These are phyloP conservation scores for Hirtodrosophila confusa DNA, from an alignment of 2,888 invertebrate genomes.

Conservation along the genomic window DNA sequence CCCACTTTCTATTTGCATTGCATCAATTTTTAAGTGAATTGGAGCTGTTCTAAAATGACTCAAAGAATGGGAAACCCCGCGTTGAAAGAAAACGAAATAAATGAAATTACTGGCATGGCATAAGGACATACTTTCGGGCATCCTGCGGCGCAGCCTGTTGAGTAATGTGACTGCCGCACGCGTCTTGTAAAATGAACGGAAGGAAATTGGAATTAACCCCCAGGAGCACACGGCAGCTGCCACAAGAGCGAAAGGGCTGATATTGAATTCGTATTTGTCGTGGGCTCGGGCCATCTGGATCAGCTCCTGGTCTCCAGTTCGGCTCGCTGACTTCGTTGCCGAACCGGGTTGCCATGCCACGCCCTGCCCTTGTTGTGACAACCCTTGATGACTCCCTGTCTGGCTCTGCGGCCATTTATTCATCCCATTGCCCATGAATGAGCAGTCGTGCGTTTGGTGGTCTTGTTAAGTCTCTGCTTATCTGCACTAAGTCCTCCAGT, in stretches of 20 bases:
- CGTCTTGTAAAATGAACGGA: constrained; percentile 32
- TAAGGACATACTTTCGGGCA: constrained; percentile 41
- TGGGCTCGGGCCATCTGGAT: constrained; percentile 40
- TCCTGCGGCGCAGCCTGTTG: constrained; percentile 62
- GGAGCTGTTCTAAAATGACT: constrained; percentile 11
- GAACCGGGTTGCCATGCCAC: constrained; percentile 39
- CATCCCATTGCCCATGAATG: constrained; percentile 22
- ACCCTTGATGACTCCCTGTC: constrained; percentile 30
- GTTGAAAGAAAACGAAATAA: constrained; percentile 39
- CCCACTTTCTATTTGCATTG: constrained; percentile 55
- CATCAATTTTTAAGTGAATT: constrained; percentile 60
- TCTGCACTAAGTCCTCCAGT: constrained; percentile 68
- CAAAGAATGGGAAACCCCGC: constrained; percentile 16
- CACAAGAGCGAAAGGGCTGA: constrained; percentile 43
- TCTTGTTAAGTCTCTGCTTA: constrained; percentile 71
- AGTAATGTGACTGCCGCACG: constrained; percentile 67
- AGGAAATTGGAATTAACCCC: constrained; percentile 45
- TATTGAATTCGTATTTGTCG: constrained; percentile 13
- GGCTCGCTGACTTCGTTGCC: constrained; percentile 37
- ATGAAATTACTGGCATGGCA: constrained; percentile 59
- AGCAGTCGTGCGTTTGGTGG: constrained; percentile 39
- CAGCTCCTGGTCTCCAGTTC: constrained; percentile 27
- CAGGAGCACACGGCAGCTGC: constrained; percentile 50
- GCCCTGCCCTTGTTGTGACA: constrained; percentile 44
- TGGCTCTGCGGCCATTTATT: constrained; percentile 36